These are phyloP conservation scores for Neoascia interrupta DNA, from an alignment of 2,888 invertebrate species.

Conservation along the genomic window DNA sequence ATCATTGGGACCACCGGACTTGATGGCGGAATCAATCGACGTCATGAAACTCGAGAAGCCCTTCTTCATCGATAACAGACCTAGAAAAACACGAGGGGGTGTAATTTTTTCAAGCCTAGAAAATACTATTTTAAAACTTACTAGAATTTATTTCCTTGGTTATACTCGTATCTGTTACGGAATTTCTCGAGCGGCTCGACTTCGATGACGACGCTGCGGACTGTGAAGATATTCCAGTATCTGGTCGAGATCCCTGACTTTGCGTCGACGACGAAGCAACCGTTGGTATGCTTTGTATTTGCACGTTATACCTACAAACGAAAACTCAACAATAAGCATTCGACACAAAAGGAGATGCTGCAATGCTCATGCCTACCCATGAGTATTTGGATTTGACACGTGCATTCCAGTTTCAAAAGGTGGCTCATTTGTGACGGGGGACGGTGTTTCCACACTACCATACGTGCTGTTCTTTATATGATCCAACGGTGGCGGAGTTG, in stretches of 20 bases:
- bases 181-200: constrained; percentile 75
- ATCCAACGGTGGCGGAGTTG: constrained; percentile 77
- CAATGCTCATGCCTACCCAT: constrained; percentile 74
- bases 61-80: constrained; percentile 89
- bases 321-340: constrained; percentile 9
- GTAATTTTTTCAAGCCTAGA: no score
- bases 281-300: constrained; percentile 77
- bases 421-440: constrained; percentile 78
- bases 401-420: constrained; percentile 75
- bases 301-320: constrained; percentile 77
- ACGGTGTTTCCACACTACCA: constrained; percentile 79
- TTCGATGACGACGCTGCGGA: constrained; percentile 77
- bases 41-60: constrained; percentile 91
- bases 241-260: constrained; percentile 76
- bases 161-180: constrained; percentile 75
- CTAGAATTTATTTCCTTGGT: constrained; percentile 81
- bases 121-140: no score
- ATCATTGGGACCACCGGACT: constrained; percentile 83
- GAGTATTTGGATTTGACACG: constrained; percentile 79
- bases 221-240: constrained; percentile 76
- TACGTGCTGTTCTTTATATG: constrained; percentile 78
- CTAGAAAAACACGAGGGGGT: constrained; percentile 75
- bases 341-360: no score
- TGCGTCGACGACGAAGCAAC: constrained; percentile 74
- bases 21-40: constrained; percentile 90